Conservation (phyloP, 2,113 vertebrate genomes). For the Arenaria interpres region DNA sequence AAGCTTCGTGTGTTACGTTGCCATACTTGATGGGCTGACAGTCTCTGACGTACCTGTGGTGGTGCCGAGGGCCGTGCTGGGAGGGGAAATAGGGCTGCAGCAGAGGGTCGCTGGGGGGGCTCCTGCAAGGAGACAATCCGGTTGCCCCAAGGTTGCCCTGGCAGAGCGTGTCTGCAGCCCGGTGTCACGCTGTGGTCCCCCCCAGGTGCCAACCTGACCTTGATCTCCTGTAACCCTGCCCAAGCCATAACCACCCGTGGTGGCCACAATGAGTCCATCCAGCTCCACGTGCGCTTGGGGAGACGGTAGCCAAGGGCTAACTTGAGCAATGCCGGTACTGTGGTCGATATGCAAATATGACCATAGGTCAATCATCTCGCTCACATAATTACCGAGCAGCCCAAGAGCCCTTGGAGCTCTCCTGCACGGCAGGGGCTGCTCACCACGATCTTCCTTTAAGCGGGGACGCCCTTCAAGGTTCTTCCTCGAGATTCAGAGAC, state of each 20-base stretch:
- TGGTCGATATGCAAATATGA: neutral
- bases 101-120: conserved; percentile 69
- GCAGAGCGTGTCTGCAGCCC: fast-evolving
- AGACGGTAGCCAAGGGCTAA: neutral
- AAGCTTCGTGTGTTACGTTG: conserved; percentile 80
- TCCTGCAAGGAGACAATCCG: conserved; percentile 55
- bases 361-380: neutral
- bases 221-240: neutral
- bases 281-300: neutral
- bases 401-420: neutral
- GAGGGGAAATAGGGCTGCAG: conserved; percentile 77
- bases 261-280: neutral
- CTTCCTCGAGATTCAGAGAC: neutral
- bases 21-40: conserved; percentile 78
- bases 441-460: neutral
- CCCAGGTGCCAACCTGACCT: neutral
- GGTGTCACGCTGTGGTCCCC: neutral
- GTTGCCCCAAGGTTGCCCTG: neutral
- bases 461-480: neutral
- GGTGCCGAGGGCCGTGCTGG: conserved; percentile 75
- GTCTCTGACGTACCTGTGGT: conserved; percentile 78
- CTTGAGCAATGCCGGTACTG: neutral
- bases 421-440: neutral
- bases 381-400: neutral
- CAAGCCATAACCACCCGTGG: neutral